Conservation (phyloP, 2,797 vertebrate species). For the Bothrops alternatus region DNA sequence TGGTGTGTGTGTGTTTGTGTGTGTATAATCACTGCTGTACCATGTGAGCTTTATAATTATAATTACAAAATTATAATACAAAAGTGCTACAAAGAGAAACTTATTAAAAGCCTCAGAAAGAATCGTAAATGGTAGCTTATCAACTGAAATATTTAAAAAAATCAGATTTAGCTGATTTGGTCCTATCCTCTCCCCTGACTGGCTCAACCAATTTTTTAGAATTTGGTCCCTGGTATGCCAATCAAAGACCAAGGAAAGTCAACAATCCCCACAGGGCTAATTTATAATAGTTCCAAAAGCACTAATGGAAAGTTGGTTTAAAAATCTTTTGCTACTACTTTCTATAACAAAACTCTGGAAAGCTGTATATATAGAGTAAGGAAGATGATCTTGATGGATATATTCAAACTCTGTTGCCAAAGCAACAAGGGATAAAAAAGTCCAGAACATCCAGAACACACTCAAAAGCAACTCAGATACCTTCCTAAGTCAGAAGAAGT, state of each 20-base stretch:
- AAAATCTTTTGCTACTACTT: neutral
- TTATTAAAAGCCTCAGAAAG: neutral
- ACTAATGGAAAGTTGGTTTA: neutral
- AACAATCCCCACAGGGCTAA: neutral
- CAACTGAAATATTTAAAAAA: neutral
- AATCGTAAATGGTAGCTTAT: neutral
- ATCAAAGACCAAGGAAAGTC: neutral
- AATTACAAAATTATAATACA: neutral
- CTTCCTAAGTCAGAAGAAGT: neutral
- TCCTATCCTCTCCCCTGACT: neutral
- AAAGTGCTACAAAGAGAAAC: neutral
- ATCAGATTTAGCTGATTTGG: neutral
- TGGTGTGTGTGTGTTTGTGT: neutral
- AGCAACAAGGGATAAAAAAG: neutral
- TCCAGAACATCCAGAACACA: neutral
- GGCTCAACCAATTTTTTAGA: neutral
- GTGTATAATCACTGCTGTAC: neutral
- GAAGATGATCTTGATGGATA: neutral
- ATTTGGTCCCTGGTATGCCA: neutral
- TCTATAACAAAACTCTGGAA: neutral
- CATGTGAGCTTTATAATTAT: neutral
- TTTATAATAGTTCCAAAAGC: neutral
- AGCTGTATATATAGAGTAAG: neutral
- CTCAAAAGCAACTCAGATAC: neutral
- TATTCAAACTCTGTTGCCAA: neutral